Base-by-base conservation (phyloP, 2,113 vertebrate genomes). In the Nicator chloris region DNA sequence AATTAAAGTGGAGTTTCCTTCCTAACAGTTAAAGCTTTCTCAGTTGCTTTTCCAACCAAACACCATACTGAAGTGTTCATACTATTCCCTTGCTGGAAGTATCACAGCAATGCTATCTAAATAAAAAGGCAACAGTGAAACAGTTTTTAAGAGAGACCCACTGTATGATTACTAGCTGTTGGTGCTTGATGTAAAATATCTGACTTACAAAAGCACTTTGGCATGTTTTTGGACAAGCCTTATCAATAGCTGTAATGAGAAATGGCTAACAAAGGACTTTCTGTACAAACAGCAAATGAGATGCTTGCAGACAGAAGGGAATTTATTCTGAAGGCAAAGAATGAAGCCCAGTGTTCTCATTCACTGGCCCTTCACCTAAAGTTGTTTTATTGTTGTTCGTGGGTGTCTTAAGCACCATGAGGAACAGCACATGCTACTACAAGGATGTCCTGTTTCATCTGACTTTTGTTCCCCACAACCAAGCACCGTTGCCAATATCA, bases 281-380 rank as follows among this genome's bases (percentile, higher is more conserved):
- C 86, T 97, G 86, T 95, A 91, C 88, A 96, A 94, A 88, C 63
- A 84, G 78, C 59, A 89, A 89, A 87, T 76, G 88, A 88, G 94
- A 92, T 96, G 93, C 94, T 96, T 90, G 84, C 57, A 96, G 77
- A 96, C 94, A 96, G 97, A 97, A 97, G 90, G 96, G 97, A 98
- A 96, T 97, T 95, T 87, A 93, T 96, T 95, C 95, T 89, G 80
- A 92, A 90, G 90, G 97, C 95, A 95, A 97, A 97, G 96, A 95
- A 96, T 93, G 89, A 96, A 96, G 82, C 80, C 72, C 42, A 93
- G 88, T 96, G 93, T 96, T 97, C 93, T 93, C 84, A 86, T 88
- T 96, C 93, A 90, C 87, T 91, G 95, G 92, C 92, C 83, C 82
- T 97, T 97, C 95, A 94, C 90, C 89, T 96, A 89, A 83, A 81